Evolutionary conservation across 2,113 vertebrate genomes (phyloP), one percentile per base, ranked within the genome.

Genomic region (Tachysurus vachellii): DNA sequence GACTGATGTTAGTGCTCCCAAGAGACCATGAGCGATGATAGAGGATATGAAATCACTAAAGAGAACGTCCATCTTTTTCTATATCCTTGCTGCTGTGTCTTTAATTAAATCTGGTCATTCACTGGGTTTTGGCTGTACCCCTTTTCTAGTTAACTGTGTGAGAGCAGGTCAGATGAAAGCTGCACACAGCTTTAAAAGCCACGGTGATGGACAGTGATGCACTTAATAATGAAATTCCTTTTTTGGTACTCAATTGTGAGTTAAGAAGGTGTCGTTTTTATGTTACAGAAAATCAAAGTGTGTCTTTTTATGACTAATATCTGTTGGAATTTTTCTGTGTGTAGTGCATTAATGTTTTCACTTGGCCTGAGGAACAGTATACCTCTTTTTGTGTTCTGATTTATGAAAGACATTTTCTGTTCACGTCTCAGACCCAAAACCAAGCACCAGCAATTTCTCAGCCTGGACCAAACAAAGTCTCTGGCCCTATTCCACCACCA

Each of bases 391-490:
- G 4, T 57, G 54, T 13, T 42, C 19, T 61, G 56, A 81, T 81
- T 44, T 44, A 42, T 81, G n/a, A 84, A 71, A 64, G 31, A 71
- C 50, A 84, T 57, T 84, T 73, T 71, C 28, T 71, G n/a, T 84
- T n/a, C 28, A 70, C 50, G 59, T n/a, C 7, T 7, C 31, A 76
- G 28, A 66, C 71, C 36, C 64, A 75, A 36, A 84, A 75, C 23
- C 13, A 82, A 77, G 73, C 31, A 79, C 44, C 47, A 64, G 23
- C 70, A 75, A 57, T 84, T 36, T 83, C 87, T 87, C 84, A 93
- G 92, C 87, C 91, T 92, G 92, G 91, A 91, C 87, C 88, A 91
- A 93, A 88, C 83, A 79, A 92, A 89, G 82, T 91, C 89, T 92
- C 92, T 90, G 88, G 82, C 89, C 84, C 86, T 90, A 91, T 92